phyloP scores from a whole-genome alignment of 2,113 vertebrate genomes.

The Sula dactylatra region DNA sequence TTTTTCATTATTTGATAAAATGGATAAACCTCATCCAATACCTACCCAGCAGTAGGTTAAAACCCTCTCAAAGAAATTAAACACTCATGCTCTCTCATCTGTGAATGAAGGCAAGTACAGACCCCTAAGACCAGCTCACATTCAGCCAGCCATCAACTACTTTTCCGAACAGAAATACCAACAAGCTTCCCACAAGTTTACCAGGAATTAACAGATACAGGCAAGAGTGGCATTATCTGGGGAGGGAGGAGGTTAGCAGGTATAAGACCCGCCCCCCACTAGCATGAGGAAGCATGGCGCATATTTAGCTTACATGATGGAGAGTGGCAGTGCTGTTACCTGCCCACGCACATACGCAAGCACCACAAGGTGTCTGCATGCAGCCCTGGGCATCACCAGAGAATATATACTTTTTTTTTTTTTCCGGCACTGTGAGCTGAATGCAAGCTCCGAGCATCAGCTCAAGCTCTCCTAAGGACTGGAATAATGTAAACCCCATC shows the following conservation, averaged over 20 bases:
- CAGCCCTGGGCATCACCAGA: not conserved
- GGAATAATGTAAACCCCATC: not conserved
- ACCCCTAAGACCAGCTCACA: not conserved
- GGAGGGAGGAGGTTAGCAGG: too few relatives aligned
- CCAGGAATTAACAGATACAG: not conserved
- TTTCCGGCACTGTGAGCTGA: not conserved
- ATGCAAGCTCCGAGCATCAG: not conserved
- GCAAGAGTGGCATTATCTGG: not conserved
- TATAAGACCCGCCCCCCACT: not conserved
- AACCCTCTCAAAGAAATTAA: not conserved
- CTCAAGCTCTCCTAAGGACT: not conserved
- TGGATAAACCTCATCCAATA: not conserved
- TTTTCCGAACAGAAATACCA: not conserved
- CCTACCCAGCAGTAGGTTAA: not conserved
- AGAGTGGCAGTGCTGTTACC: not conserved
- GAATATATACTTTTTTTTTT: not conserved
- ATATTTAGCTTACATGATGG: not conserved
- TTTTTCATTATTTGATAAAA: conserved; percentile 31
- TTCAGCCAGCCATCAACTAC: not conserved
- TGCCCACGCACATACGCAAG: not conserved
- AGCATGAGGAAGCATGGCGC: not conserved
- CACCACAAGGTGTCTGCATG: not conserved
- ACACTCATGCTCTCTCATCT: not conserved
- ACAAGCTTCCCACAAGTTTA: not conserved
- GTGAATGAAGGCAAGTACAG: not conserved